Evolutionary conservation across 2,888 invertebrate species (phyloP).

Genomic region (Drosophila cracens): DNA sequence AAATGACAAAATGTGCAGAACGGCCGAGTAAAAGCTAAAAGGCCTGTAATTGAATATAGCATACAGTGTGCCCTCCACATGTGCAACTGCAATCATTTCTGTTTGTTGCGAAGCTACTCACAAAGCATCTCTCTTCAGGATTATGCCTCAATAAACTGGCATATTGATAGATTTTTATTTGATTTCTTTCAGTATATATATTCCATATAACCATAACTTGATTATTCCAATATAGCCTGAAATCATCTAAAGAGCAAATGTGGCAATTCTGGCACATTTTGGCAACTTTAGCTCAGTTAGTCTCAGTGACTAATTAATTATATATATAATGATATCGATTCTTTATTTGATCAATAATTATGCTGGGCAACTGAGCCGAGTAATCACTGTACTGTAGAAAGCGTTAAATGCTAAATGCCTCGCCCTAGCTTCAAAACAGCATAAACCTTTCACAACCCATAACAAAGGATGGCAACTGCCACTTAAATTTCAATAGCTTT

Average conservation of each 20-base stretch:
- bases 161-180: not conserved
- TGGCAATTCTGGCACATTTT: not conserved
- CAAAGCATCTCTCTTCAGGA: not conserved
- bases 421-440: conserved; percentile 9
- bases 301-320: not conserved
- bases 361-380: not conserved
- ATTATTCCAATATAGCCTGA: not conserved
- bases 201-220: not conserved
- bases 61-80: conserved; percentile 16
- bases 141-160: not conserved
- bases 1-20: conserved; percentile 46
- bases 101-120: not conserved
- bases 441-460: conserved; percentile 33
- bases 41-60: conserved; percentile 36
- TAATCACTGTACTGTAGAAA: conserved; percentile 46
- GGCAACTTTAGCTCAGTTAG: not conserved
- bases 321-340: not conserved
- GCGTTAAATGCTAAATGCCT: conserved; percentile 44
- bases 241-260: not conserved
- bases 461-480: conserved; percentile 54
- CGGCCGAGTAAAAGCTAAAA: conserved; percentile 33
- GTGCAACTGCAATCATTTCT: not conserved
- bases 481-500: conserved; percentile 60
- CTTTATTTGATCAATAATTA: not conserved
- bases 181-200: not conserved